phyloP scores from a whole-genome alignment of 2,113 vertebrate species.

The Fulica atra region DNA sequence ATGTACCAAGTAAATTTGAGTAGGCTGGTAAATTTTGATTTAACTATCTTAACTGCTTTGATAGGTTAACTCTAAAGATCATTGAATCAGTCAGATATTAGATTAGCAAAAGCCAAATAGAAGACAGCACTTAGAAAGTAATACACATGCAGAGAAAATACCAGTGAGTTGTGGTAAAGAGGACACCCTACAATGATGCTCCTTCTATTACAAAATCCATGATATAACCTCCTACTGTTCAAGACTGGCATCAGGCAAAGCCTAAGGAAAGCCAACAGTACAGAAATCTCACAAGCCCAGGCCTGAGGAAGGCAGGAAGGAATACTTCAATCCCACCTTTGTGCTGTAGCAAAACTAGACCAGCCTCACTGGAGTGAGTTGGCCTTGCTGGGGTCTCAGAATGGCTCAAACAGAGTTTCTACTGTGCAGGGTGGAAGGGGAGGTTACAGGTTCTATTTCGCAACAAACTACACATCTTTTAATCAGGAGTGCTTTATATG shows the following conservation, averaged over 20 bases:
- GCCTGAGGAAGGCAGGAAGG: background rate
- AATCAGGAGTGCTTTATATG: background rate
- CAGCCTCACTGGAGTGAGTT: fast-evolving
- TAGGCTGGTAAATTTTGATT: conserved; percentile 41
- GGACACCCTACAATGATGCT: background rate
- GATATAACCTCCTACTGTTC: background rate
- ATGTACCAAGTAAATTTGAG: conserved; percentile 47
- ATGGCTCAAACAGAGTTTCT: background rate
- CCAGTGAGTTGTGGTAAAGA: background rate
- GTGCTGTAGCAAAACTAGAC: background rate
- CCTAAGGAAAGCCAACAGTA: background rate
- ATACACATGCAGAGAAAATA: background rate
- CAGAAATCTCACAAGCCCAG: background rate
- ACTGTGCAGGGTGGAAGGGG: background rate
- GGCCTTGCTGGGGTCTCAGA: fast-evolving
- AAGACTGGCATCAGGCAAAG: background rate
- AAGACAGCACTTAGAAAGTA: background rate
- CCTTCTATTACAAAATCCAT: background rate
- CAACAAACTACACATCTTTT: background rate
- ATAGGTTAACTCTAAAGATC: conserved; percentile 36
- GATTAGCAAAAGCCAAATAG: conserved; percentile 2
- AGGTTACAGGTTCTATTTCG: background rate
- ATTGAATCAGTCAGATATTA: conserved; percentile 3
- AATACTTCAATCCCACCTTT: background rate
- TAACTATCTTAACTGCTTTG: conserved; percentile 13